phyloP scores from a whole-genome alignment of 92 coral and sea anemone species.

The Zoanthus sansibaricus region DNA sequence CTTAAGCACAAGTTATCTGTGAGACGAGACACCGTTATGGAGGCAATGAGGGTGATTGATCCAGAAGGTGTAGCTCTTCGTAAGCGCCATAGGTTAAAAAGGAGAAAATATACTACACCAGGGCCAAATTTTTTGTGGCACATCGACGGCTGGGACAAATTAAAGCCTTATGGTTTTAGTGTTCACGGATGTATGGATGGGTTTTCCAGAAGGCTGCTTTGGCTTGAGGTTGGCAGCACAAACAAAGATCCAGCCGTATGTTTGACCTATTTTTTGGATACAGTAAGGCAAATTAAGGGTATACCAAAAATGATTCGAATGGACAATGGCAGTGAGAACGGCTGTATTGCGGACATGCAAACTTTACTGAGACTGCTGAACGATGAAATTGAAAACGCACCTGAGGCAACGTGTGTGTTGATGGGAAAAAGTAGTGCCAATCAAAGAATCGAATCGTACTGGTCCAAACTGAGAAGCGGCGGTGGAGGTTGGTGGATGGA shows the following conservation, averaged over 20 bases:
- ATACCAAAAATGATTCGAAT: conserved; percentile 43
- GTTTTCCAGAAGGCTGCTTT: conserved; percentile 49
- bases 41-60: conserved; percentile 50
- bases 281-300: conserved; percentile 49
- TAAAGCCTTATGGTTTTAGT: background rate
- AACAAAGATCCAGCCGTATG: conserved; percentile 58
- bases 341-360: conserved; percentile 34
- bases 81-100: conserved; percentile 21
- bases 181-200: conserved; percentile 53
- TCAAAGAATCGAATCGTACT: too few species aligned
- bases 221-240: conserved; percentile 67
- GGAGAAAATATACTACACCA: conserved; percentile 39
- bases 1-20: conserved; percentile 45
- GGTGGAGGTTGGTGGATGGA: conserved; percentile 3
- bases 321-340: conserved; percentile 59
- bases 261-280: conserved; percentile 43
- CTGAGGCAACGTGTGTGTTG: background rate
- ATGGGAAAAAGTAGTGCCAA: background rate
- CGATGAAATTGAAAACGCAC: background rate
- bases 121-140: too few species aligned
- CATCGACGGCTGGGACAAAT: background rate
- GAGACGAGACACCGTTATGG: conserved; percentile 58
- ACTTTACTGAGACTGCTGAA: conserved; percentile 15
- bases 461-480: background rate
- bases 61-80: conserved; percentile 56